Conservation (phyloP, 2,797 vertebrate species). For the Myotis daubentonii region DNA sequence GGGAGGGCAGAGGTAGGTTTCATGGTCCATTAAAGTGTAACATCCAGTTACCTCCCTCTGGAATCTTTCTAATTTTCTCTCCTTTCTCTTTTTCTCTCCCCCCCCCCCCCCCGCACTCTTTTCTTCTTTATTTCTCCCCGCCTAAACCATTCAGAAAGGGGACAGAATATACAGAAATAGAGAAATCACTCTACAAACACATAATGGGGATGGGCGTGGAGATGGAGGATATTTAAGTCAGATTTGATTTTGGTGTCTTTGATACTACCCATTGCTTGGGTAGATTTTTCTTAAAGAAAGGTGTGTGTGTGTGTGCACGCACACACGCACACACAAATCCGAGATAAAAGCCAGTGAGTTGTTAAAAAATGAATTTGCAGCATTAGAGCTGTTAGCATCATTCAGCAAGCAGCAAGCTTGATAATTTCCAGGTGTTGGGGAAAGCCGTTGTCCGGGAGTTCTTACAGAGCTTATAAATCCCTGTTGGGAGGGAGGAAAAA, state of each 20-base stretch:
- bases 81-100: neutral
- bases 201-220: conserved; percentile 63
- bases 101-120: neutral
- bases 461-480: conserved; percentile 84
- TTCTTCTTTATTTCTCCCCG: conserved; percentile 29
- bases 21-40: neutral
- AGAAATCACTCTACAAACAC: conserved; percentile 53
- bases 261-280: conserved; percentile 70
- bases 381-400: conserved; percentile 78
- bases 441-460: conserved; percentile 83
- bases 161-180: conserved; percentile 39
- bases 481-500: conserved; percentile 73
- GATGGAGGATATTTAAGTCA: conserved; percentile 57
- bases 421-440: conserved; percentile 86
- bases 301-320: neutral
- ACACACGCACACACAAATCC: conserved; percentile 62
- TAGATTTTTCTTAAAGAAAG: conserved; percentile 75
- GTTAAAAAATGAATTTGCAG: conserved; percentile 78
- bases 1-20: conserved; percentile 38
- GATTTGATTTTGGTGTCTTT: conserved; percentile 76
- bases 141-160: conserved; percentile 54
- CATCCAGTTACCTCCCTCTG: conserved; percentile 28
- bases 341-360: conserved; percentile 77
- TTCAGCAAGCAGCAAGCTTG: conserved; percentile 83
- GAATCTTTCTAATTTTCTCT: neutral